Percentiles rank a stretch among this genome's conserved stretches.
These are phyloP conservation scores for Halesus radiatus DNA, from an alignment of 1,140 invertebrate species.

Conservation along the genomic window DNA sequence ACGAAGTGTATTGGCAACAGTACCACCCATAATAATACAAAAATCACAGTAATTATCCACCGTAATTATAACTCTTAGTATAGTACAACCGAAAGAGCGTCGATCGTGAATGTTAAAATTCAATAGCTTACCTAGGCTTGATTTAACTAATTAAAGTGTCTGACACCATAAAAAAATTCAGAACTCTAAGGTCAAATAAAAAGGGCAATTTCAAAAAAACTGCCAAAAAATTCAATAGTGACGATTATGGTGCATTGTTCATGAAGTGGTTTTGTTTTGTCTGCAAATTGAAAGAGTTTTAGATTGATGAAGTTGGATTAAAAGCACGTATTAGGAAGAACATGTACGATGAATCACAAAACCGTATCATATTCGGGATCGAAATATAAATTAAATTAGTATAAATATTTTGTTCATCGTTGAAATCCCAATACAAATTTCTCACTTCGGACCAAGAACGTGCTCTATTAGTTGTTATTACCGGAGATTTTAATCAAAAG, in stretches of 20 bases:
- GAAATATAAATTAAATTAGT: constrained; percentile 55
- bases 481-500: constrained; percentile 51
- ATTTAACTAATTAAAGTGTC: constrained; percentile 16
- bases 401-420: constrained; percentile 49
- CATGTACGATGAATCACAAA: constrained; percentile 41
- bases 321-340: constrained; percentile 29
- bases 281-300: neutral
- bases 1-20: constrained; percentile 42
- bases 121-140: constrained; percentile 10
- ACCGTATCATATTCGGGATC: constrained; percentile 46
- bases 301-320: neutral
- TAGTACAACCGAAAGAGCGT: constrained; percentile 42
- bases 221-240: neutral
- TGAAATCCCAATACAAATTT: constrained; percentile 48
- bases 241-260: neutral
- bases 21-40: constrained; percentile 51
- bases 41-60: constrained; percentile 55
- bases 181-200: neutral
- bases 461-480: constrained; percentile 52
- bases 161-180: neutral
- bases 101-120: constrained; percentile 51
- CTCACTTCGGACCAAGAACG: constrained; percentile 49
- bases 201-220: neutral
- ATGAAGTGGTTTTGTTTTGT: neutral
- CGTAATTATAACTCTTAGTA: constrained; percentile 52